Percentiles rank a stretch among this genome's conserved stretches.
phyloP scores from a whole-genome alignment of 37 sponge, comb jelly and placozoan genomes.

The Chondrilla cf. caribensis region DNA sequence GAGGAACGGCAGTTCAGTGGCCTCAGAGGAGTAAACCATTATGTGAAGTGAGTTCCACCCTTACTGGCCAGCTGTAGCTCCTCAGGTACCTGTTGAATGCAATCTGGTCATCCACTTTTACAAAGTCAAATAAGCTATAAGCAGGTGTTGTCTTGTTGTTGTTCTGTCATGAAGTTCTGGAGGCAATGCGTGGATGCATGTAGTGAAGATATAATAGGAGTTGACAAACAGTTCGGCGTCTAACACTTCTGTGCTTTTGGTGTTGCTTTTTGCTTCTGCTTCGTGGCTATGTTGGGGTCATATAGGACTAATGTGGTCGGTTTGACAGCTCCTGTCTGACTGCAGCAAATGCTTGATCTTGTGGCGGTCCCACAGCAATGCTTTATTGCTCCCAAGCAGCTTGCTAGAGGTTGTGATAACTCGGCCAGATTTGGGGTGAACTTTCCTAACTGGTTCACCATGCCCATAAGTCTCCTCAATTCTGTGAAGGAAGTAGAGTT shows the following conservation, averaged over 20 bases:
- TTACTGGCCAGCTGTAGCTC: constrained; percentile 8
- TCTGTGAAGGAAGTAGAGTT: no score
- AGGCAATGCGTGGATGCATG: constrained; percentile 4
- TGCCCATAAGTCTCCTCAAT: constrained; percentile 50
- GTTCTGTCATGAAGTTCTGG: neutral
- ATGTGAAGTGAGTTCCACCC: neutral
- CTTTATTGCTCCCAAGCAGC: no score
- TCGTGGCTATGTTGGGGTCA: constrained; percentile 22
- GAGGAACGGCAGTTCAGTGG: constrained; percentile 19
- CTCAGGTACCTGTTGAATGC: neutral
- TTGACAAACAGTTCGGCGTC: constrained; percentile 19
- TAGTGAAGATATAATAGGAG: neutral
- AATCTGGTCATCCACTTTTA: constrained; percentile 26
- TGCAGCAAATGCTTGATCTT: constrained; percentile 17
- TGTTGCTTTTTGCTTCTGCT: no score
- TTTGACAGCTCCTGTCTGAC: constrained; percentile 34
- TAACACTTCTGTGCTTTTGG: no score
- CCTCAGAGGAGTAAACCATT: constrained; percentile 25
- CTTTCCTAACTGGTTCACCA: constrained; percentile 57
- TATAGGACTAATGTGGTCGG: constrained; percentile 40
- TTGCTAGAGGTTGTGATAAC: constrained; percentile 18
- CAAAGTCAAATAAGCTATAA: constrained; percentile 13
- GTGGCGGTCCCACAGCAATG: constrained; percentile 28
- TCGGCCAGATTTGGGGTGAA: constrained; percentile 34
- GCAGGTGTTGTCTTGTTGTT: constrained; percentile 22